Evolutionary conservation across 2,888 invertebrate species (phyloP), one percentile per base, ranked within the genome.

Genomic region (Mythimna ferrago): DNA sequence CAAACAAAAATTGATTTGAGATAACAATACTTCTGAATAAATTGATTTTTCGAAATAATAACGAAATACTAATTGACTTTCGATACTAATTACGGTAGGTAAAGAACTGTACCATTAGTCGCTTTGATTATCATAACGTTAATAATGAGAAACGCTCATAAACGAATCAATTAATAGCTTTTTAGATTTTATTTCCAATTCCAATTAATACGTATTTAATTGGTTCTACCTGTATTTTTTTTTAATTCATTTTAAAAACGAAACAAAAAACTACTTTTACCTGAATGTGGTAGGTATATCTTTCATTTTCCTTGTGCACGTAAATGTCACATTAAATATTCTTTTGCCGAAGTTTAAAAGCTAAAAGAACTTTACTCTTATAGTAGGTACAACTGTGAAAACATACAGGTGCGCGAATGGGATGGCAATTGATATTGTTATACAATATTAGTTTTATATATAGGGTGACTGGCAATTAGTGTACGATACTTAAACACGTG

Each of bases 301-400:
- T n/a, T n/a, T 41, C 51, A 38, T 74, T 68, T 67, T 57, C 66
- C 57, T 56, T 69, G 14, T 48, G 54, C 65, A 41, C 41, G 62
- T n/a, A 66, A 60, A 70, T 72, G 54, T 72, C 63, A 56, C 70
- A 78, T 81, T 72, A 73, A 74, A 79, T 82, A 86, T 86, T 81
- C 77, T 74, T 84, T 80, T 64, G 5, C 32, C 38, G 11, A 69
- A 82, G 80, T 83, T 78, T 73, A 54, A 68, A 76, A 76, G 72
- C 61, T 67, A 32, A 64, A 63, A 71, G 62, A 79, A 80, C 74
- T 82, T 86, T 78, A 48, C 66, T 70, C 67, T 82, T 76, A 38
- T 73, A 73, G 72, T 26, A 26, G 26, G 26, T 79, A 80, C 72
- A 80, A 66, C 44, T 21, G 21, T 75, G 56, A 14, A 82, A 81